Base-by-base conservation (phyloP, 2,888 invertebrate genomes). In the Ectemnius continuus region DNA sequence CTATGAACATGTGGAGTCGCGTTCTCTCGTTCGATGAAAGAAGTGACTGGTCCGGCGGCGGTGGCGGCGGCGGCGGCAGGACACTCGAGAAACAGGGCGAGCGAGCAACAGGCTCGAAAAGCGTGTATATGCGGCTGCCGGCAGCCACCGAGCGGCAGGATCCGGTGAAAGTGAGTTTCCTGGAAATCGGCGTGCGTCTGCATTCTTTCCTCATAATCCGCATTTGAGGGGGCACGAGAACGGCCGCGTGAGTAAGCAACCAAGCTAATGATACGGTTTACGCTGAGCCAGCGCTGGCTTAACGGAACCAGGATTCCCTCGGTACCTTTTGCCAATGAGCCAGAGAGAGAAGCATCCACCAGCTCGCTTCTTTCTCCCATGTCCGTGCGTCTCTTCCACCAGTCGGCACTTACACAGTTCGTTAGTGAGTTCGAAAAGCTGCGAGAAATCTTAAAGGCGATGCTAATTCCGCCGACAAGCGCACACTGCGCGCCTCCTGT, bases 121-220 rank as follows among this genome's bases (percentile, higher is more conserved):
- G 36, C 36, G 36, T 11, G 28, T 36, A 36, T 36, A 8, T 6
- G 2, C 36, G 36, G 8, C 8, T 2, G 36, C 1, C 16, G 52
- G 52, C 52, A 36, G 36, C 16, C 52, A 13, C 67, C 56, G 70
- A 69, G 70, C 68, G 63, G 57, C 76, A 76, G 80, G 83, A 73
- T 84, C 86, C 80, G 87, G 90, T 89, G 90, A 90, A 90, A 90
- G 90, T 89, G 88, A 89, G 87, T 89, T 89, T 89, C 89, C 86
- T 84, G 86, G 88, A 88, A 89, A 88, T 86, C 83, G 73, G 73
- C 81, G 82, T 81, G 79, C 83, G 84, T 85, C 81, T 72, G 69
- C 75, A 77, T 74, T 76, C 78, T 69, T 83, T 81, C 82, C 75
- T 61, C 67, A 80, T 78, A 80, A 77, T 74, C 61, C 69, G 61